A percentile compares a stretch with the other conserved stretches of the same genome.
phyloP scores from a whole-genome alignment of 1,140 invertebrate species.

The Hyles euphorbiae region DNA sequence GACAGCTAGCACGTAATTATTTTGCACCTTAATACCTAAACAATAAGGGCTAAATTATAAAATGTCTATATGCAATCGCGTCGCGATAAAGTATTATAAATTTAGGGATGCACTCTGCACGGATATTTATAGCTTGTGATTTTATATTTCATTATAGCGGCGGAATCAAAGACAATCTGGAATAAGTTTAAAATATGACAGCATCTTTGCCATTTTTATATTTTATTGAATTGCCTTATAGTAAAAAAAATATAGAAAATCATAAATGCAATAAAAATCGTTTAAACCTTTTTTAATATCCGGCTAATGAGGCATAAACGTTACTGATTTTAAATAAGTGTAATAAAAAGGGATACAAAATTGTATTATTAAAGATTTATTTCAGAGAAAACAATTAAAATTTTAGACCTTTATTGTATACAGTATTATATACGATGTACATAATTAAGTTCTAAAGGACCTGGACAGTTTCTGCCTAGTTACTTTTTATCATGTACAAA shows the following conservation, averaged over 20 bases:
- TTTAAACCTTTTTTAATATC: too few species aligned
- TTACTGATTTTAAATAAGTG: too few species aligned
- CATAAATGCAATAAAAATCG: too few species aligned
- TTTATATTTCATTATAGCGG: neutral
- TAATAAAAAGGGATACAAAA: too few species aligned
- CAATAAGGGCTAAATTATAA: constrained; percentile 5
- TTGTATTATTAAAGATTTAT: too few species aligned
- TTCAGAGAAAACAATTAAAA: neutral
- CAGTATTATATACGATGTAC: neutral
- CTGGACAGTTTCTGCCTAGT: too few species aligned
- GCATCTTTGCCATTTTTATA: neutral
- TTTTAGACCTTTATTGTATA: neutral
- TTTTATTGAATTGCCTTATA: too few species aligned
- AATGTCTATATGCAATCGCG: constrained; percentile 7
- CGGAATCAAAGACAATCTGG: too few species aligned
- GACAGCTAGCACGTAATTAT: constrained; percentile 7
- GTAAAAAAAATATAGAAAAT: too few species aligned
- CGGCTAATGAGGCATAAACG: too few species aligned
- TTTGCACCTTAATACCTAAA: constrained; percentile 14
- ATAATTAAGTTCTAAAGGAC: neutral
- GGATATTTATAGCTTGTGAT: constrained; percentile 11
- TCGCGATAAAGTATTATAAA: constrained; percentile 14
- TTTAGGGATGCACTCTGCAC: constrained; percentile 8
- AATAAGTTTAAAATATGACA: too few species aligned
- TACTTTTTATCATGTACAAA: too few species aligned